Evolutionary conservation across 2,797 vertebrate species (phyloP).

Genomic region (Dermochelys coriacea): DNA sequence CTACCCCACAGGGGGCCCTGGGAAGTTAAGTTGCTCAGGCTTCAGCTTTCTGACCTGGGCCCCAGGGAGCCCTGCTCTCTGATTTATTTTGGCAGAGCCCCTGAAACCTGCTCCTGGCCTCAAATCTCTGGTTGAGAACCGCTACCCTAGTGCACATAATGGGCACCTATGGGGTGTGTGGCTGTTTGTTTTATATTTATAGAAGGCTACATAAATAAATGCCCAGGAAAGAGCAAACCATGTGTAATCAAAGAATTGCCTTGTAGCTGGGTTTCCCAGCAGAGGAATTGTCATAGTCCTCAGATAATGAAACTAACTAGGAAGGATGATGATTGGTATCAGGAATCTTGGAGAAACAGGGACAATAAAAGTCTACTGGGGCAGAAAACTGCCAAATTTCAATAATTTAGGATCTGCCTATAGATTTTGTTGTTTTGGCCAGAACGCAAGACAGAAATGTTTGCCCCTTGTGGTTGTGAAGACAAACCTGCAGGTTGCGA

Average conservation of each 20-base stretch:
- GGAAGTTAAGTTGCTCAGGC: too few relatives aligned
- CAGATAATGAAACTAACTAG: neutral
- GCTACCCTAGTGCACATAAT: neutral
- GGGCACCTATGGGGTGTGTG: neutral
- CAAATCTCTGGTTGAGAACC: too few relatives aligned
- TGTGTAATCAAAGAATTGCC: neutral
- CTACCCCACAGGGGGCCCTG: too few relatives aligned
- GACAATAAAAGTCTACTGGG: neutral
- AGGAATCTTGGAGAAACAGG: neutral
- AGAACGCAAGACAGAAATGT: neutral
- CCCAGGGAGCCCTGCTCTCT: too few relatives aligned
- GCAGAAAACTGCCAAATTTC: neutral
- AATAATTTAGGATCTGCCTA: neutral
- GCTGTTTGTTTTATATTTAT: neutral
- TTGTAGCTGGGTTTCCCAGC: neutral
- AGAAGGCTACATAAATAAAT: neutral
- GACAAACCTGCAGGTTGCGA: neutral
- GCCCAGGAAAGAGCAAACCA: neutral
- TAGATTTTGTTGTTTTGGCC: neutral
- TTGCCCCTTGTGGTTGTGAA: neutral
- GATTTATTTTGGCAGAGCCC: too few relatives aligned
- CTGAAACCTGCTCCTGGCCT: too few relatives aligned
- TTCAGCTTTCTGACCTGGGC: too few relatives aligned
- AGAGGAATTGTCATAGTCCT: neutral
- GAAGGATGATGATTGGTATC: neutral